Evolutionary conservation across 2,888 invertebrate species (phyloP), one percentile per base, ranked within the genome.

Genomic region (Agrilus biguttatus): DNA sequence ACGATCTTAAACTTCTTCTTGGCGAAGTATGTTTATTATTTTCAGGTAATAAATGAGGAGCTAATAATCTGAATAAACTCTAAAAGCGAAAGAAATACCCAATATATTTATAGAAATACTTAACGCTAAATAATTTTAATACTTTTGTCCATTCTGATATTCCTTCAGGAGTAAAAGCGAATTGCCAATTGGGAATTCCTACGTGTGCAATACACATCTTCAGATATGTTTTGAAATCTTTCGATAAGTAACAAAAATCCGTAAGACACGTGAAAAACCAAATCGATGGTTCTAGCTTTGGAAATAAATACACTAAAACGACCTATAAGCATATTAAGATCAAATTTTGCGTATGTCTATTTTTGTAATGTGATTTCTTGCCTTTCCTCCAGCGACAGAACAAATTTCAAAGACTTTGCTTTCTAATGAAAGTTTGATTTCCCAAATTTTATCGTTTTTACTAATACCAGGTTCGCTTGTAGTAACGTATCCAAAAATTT

Each of bases 161-260:
- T 3, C 86, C 86, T 49, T 77, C 65, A 49, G 79, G 78, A 21
- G 87, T 83, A 58, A 84, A 85, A 19, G 83, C 76, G 43, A 84
- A 78, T 61, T 91, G 91, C 92, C 93, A 93, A 47, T 85, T 81
- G 0, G 91, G 91, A 42, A 93, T 68, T 0, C 92, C 93, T 39
- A 90, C 74, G 61, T 93, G 90, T 6, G 85, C 83, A 33, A 93
- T 69, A 60, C 88, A 77, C 80, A 92, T 86, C 45, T 90, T 74
- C 55, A 89, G 81, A 62, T 91, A 93, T 51, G 84, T 78, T 14
- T 82, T 81, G 58, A 92, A 91, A 28, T 78, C 80, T 44, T 84
- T 79, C 0, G 91, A 83, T 41, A 93, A 67, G 69, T 80, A 84
- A 51, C 85, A 83, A 83, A 89, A 91, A 33, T 76, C 73, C 14